phyloP scores from a whole-genome alignment of 2,888 invertebrate genomes.

The Microctonus aethiopoides region DNA sequence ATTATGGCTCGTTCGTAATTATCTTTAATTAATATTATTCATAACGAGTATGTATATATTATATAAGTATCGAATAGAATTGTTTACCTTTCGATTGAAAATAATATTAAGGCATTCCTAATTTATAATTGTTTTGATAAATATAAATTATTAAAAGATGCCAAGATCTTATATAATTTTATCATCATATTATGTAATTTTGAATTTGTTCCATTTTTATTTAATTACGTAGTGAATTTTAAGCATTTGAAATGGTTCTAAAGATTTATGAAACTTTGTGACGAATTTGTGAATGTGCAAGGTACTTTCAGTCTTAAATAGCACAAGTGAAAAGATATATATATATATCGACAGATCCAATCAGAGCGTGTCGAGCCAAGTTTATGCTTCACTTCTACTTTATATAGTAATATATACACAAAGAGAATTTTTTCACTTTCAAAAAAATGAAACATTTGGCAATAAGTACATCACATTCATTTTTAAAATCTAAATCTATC shows the following conservation, averaged over 20 bases:
- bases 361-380: too few relatives aligned
- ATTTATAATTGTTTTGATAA: background rate
- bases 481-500: constrained; percentile 34
- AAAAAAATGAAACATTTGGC: constrained; percentile 52
- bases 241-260: constrained; percentile 10
- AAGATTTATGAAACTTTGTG: constrained; percentile 26
- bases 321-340: constrained; percentile 41
- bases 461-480: constrained; percentile 57
- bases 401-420: too few relatives aligned
- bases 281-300: constrained; percentile 45
- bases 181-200: background rate
- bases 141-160: background rate
- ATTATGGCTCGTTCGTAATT: background rate
- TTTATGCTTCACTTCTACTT: too few relatives aligned
- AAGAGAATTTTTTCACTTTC: constrained; percentile 40
- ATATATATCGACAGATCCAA: constrained; percentile 35
- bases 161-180: background rate
- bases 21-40: too few relatives aligned
- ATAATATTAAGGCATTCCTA: background rate
- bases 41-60: constrained; percentile 8
- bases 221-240: background rate
- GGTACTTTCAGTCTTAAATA: constrained; percentile 64
- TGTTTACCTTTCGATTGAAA: background rate
- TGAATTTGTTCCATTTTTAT: background rate
- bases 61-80: constrained; percentile 5